Evolutionary conservation across 2,888 invertebrate genomes (phyloP), one percentile per base, ranked within the genome.

Genomic region (Bembecia ichneumoniformis): DNA sequence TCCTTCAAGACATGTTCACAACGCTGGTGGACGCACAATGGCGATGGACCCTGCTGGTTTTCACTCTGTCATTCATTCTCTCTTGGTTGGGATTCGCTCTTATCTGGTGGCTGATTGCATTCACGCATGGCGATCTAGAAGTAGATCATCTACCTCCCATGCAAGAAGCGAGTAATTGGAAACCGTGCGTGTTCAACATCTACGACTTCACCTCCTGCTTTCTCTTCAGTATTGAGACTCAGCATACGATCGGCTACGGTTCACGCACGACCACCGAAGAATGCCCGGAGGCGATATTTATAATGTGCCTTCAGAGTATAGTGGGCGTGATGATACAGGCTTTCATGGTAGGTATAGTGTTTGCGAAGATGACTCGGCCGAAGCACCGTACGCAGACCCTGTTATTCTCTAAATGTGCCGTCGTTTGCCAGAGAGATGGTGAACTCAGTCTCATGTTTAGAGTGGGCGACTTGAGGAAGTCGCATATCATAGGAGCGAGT

Each of bases 21-120:
- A 96, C 95, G 0, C 87, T 98, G 65, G 95, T 98, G 58, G 97
- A 96, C 73, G 92, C 94, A 14, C 93, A 95, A 76, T 98, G 98
- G 98, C 90, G 95, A 52, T 96, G 95, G 92, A 96, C 96, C 47
- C 82, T 98, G 49, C 83, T 96, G 47, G 91, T 96, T 50, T 97
- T 98, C 73, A 91, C 94, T 35, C 87, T 94, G 53, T 94, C 94
- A 53, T 98, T 97, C 77, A 91, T 97, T 44, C 82, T 94, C 3
- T 94, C 94, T 50, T 97, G 96, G 96, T 77, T 95, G 54, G 89
- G 91, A 17, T 97, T 96, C 71, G 95, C 95, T 3, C 87, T 93
- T 40, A 89, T 96, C 55, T 97, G 96, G 95, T 97, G 94, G 93
- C 76, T 96, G 55, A 96, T 96, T 58, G 90, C 94, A 36, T 94